phyloP scores from a whole-genome alignment of 2,797 vertebrate genomes.

The Mus caroli region DNA sequence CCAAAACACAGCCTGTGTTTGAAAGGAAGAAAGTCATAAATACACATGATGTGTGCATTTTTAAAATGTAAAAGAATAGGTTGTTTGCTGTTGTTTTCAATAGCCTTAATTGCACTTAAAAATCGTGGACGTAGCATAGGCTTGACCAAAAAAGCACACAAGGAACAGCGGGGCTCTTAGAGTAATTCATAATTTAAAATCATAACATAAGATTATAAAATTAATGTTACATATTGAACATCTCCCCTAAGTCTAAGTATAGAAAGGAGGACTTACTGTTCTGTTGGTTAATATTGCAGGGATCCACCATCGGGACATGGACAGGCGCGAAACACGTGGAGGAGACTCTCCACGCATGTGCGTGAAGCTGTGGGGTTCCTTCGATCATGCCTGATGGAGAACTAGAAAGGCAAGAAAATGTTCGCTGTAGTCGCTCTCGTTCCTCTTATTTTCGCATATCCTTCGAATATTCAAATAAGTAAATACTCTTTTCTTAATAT shows the following conservation, averaged over 20 bases:
- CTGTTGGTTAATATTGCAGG: conserved; percentile 96
- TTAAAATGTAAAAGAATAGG: conserved; percentile 20
- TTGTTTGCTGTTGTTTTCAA: conserved; percentile 35
- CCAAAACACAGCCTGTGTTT: not conserved
- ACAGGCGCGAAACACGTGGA: conserved; percentile 95
- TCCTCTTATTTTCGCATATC: not conserved
- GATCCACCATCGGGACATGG: conserved; percentile 96
- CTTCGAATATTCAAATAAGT: not conserved
- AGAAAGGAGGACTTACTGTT: conserved; percentile 90
- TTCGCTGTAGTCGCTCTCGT: not conserved
- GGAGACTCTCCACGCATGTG: conserved; percentile 97
- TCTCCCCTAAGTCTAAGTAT: not conserved
- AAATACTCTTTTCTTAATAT: not conserved
- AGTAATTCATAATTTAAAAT: conserved; percentile 39
- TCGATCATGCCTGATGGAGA: conserved; percentile 99
- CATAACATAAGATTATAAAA: not conserved
- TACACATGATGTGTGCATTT: not conserved
- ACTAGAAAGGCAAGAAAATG: conserved; percentile 85
- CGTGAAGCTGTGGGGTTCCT: conserved; percentile 98
- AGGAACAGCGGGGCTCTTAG: not conserved
- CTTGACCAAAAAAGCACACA: conserved; percentile 21
- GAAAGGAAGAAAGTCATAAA: conserved; percentile 1
- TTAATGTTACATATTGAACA: not conserved
- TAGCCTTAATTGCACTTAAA: not conserved
- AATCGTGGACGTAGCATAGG: not conserved